These are phyloP conservation scores for Tenthredo livida DNA, from an alignment of 2,888 invertebrate species.

Conservation along the genomic window DNA sequence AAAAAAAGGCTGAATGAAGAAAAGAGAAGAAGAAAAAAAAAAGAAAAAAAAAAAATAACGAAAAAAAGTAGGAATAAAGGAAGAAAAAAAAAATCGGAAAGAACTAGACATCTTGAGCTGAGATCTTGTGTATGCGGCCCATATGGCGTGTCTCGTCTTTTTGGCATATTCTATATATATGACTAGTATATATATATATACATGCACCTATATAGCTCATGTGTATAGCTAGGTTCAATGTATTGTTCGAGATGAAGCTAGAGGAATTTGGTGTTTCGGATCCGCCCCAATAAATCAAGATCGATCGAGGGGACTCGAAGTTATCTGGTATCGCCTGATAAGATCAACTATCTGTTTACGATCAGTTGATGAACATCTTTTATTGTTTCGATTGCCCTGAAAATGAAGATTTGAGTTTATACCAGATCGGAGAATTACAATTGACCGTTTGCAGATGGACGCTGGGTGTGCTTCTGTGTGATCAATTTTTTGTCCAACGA, in stretches of 20 bases:
- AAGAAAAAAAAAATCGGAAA: neutral
- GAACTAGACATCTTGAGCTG: constrained; percentile 44
- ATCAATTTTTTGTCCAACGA: neutral
- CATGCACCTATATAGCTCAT: neutral
- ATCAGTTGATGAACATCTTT: neutral
- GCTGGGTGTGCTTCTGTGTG: neutral
- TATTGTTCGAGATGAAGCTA: constrained; percentile 26
- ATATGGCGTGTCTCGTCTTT: constrained; percentile 48
- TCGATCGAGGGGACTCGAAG: neutral
- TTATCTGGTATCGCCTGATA: neutral
- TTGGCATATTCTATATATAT: constrained; percentile 20
- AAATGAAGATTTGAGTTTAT: neutral
- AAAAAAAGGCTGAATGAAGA: constrained; percentile 28
- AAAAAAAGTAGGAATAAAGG: neutral
- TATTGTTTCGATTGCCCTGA: neutral
- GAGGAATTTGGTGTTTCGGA: constrained; percentile 1
- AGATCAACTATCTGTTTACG: neutral
- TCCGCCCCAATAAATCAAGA: constrained; percentile 33
- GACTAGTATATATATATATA: neutral
- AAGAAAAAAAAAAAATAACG: neutral
- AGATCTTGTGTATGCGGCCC: constrained; percentile 37
- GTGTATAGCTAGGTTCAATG: constrained; percentile 15
- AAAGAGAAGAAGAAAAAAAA: neutral
- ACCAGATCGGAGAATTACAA: neutral
- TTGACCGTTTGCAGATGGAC: neutral